Base-by-base conservation (phyloP, 2,888 invertebrate species). In the Bombyx huttoni region DNA sequence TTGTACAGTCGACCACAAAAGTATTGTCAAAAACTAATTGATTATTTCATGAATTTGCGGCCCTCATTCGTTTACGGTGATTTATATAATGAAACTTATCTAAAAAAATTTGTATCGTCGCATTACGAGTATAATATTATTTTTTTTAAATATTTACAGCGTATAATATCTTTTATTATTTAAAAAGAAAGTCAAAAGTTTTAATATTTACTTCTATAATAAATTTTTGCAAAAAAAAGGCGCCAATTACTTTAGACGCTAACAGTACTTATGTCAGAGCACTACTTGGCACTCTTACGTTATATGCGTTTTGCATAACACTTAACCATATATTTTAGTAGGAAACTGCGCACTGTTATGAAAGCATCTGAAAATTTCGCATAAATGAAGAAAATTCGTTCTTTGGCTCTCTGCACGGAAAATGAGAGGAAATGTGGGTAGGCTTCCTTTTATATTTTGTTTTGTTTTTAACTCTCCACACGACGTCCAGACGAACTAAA, bases 221-320 rank as follows among this genome's bases (percentile, higher is more conserved):
- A 24, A n/a, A 24, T 24, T 24, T 24, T 24, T 5, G 5, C 2
- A 24, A 24, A 24, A 24, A 24, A 24, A 24, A 24, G 5, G 24
- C 5, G 7, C 47, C 47, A 50, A 54, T 46, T 51, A 49, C 35
- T 71, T 73, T 61, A 67, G 59, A 10, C 48, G 7, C 45, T 53
- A 58, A 61, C 56, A 60, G 72, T 74, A 71, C 68, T 53, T 52
- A 49, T 55, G 58, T 58, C 55, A 56, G 67, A 70, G 72, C 75
- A 74, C 69, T 73, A 67, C 73, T 75, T 70, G 74, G 71, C 72
- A 72, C 74, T 75, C 65, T 59, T 68, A 64, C 66, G 68, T 73
- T 73, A 72, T 73, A 69, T 73, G 72, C 69, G 69, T 74, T 70
- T 66, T 74, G 73, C 75, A 72, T 74, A 72, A 73, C 65, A 75